Evolutionary conservation across 2,888 invertebrate species (phyloP).

Genomic region (Drosophila gaucha): DNA sequence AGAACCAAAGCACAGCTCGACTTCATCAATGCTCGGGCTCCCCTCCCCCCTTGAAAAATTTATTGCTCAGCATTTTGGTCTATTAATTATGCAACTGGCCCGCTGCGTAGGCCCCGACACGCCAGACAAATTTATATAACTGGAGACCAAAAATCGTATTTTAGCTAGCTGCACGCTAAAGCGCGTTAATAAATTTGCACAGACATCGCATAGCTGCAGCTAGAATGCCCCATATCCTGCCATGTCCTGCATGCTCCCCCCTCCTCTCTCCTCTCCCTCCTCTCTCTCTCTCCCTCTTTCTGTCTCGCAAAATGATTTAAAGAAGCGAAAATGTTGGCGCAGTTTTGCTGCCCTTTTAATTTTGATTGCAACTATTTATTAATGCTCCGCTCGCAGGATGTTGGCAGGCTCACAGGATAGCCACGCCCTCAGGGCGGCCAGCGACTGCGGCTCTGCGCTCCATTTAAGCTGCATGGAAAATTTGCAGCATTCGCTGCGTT

Average conservation of each 20-base stretch:
- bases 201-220: conserved; percentile 25
- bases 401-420: conserved; percentile 35
- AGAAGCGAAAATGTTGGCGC: conserved; percentile 59
- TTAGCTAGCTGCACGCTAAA: conserved; percentile 27
- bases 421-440: conserved; percentile 14
- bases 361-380: conserved; percentile 76
- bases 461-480: conserved; percentile 57
- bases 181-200: conserved; percentile 65
- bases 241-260: background rate
- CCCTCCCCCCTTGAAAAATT: conserved; percentile 33
- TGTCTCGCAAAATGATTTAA: conserved; percentile 57
- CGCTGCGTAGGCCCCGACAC: conserved; percentile 2
- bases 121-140: conserved; percentile 33
- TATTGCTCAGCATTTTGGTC: conserved; percentile 47
- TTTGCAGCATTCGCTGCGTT: conserved; percentile 36
- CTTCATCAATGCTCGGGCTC: conserved; percentile 27
- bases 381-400: conserved; percentile 54
- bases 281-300: background rate
- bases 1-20: background rate
- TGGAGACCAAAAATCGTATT: conserved; percentile 35
- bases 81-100: conserved; percentile 60
- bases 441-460: conserved; percentile 46
- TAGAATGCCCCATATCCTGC: conserved; percentile 10
- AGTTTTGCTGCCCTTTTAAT: conserved; percentile 70
- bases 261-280: background rate